Conservation (phyloP, 2,888 invertebrate genomes). For the Hyppa rectilinea region DNA sequence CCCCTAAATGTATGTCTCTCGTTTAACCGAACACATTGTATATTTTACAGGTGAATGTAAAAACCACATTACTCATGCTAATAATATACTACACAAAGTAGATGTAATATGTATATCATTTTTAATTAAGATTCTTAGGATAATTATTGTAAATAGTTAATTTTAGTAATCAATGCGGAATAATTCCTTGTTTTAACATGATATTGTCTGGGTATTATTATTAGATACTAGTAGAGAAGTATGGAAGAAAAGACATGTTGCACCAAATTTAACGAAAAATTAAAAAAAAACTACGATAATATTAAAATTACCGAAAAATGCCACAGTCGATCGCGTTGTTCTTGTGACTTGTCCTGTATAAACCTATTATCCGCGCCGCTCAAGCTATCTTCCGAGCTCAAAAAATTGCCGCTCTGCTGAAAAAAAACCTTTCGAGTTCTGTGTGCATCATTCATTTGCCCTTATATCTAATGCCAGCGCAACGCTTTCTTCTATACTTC, state of each 20-base stretch:
- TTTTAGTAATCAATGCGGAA: slow-evolving; percentile 18
- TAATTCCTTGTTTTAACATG: slow-evolving; percentile 18
- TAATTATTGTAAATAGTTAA: slow-evolving; percentile 39
- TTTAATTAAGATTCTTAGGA: slow-evolving; percentile 1
- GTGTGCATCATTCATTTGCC: background rate
- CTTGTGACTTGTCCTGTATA: no score
- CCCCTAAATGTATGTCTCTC: no score
- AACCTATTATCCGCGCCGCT: background rate
- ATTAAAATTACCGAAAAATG: no score
- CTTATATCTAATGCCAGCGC: background rate
- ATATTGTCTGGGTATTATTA: slow-evolving; percentile 28
- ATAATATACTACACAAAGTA: background rate
- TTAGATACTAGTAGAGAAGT: background rate
- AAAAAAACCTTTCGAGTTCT: background rate
- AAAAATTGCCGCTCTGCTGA: background rate
- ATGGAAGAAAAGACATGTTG: background rate
- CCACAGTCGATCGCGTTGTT: no score
- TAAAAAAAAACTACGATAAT: no score
- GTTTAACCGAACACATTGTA: no score
- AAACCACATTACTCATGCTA: background rate
- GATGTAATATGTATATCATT: slow-evolving; percentile 7
- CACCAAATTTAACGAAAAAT: no score
- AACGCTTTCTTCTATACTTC: background rate
- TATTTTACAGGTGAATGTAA: background rate
- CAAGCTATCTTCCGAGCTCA: background rate